These are phyloP conservation scores for Rhodophaea formosa DNA, from an alignment of 2,888 invertebrate genomes.

Conservation along the genomic window DNA sequence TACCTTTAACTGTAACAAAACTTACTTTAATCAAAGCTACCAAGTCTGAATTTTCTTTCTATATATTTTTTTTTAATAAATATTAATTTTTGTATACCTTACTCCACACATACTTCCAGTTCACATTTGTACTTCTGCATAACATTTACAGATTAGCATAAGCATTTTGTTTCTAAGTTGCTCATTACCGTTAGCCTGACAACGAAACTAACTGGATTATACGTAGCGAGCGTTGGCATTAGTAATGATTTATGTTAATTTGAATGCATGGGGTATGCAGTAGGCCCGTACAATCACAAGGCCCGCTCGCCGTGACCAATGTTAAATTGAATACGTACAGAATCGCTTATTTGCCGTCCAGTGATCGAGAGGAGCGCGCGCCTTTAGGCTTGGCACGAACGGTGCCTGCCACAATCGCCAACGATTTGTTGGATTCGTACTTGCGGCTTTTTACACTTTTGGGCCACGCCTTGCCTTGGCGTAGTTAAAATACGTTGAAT, in stretches of 20 bases:
- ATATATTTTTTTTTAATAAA: too few species aligned
- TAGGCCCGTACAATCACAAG: conserved; percentile 50
- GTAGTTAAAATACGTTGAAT: too few species aligned
- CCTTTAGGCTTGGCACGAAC: neutral
- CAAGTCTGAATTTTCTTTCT: too few species aligned
- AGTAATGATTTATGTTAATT: conserved; percentile 61
- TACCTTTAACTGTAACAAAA: too few species aligned
- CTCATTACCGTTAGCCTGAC: conserved; percentile 22
- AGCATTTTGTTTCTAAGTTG: neutral
- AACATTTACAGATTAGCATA: neutral
- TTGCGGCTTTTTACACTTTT: too few species aligned
- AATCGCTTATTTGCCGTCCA: conserved; percentile 58
- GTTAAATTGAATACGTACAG: conserved; percentile 61
- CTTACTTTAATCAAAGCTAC: too few species aligned
- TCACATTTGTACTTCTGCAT: too few species aligned
- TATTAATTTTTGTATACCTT: too few species aligned
- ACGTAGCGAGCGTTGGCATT: conserved; percentile 25
- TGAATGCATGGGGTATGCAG: conserved; percentile 52
- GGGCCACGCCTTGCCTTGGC: too few species aligned
- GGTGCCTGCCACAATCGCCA: too few species aligned
- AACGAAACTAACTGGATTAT: conserved; percentile 20
- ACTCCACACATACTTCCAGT: too few species aligned
- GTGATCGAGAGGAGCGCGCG: conserved; percentile 48
- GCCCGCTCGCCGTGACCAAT: conserved; percentile 61
- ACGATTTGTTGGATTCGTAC: too few species aligned